These are phyloP conservation scores for Uropsilus gracilis DNA, from an alignment of 2,113 vertebrate species.

Conservation along the genomic window DNA sequence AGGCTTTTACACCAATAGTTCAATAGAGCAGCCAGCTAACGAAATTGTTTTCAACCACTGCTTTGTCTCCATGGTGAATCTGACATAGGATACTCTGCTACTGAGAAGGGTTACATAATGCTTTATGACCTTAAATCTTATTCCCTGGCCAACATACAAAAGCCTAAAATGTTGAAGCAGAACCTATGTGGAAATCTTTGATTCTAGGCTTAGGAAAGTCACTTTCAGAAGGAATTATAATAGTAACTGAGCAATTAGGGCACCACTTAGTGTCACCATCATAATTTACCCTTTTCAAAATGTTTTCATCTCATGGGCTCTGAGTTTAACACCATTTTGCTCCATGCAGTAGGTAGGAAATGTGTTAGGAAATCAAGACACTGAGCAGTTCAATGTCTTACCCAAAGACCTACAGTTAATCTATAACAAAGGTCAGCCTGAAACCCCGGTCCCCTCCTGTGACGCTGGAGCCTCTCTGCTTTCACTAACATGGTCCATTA, in stretches of 20 bases:
- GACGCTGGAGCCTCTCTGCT: background rate
- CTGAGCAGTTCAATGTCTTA: background rate
- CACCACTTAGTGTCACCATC: conserved; percentile 17
- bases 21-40: background rate
- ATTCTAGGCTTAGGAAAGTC: conserved; percentile 32
- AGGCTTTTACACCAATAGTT: conserved; percentile 26
- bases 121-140: conserved; percentile 17
- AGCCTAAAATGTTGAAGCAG: conserved; percentile 26
- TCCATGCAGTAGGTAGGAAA: background rate
- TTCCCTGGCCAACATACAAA: conserved; percentile 13
- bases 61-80: conserved; percentile 51
- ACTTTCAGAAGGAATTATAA: conserved; percentile 39
- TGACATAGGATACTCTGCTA: conserved; percentile 13
- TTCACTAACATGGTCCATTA: background rate
- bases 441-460: background rate
- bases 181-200: background rate
- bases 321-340: conserved; percentile 11
- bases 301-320: conserved; percentile 31
- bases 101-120: background rate
- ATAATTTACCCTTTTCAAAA: conserved; percentile 32
- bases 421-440: background rate
- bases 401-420: background rate
- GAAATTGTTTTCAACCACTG: conserved; percentile 58
- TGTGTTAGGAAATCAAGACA: background rate
- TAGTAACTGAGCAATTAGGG: conserved; percentile 25